Percentiles rank a stretch among this genome's conserved stretches.
Conservation (phyloP, 2,797 vertebrate genomes). For the Podarcis siculus region DNA sequence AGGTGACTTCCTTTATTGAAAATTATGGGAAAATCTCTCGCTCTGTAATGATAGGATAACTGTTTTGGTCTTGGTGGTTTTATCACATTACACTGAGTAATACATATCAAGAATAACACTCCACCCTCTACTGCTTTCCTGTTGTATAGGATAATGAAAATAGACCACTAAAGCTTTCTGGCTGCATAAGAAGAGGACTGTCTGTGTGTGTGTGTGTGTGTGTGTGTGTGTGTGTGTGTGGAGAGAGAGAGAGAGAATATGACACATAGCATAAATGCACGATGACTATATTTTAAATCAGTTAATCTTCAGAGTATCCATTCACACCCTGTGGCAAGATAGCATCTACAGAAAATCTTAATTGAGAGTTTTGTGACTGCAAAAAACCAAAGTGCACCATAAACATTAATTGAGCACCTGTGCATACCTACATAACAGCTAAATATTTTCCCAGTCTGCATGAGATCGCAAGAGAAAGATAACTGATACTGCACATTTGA, state of each 20-base stretch:
- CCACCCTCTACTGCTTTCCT: constrained; percentile 33
- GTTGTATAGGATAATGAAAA: neutral
- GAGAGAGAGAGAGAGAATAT: constrained; percentile 17
- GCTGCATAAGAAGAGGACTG: neutral
- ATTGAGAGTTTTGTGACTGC: neutral
- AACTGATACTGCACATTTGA: neutral
- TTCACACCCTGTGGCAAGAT: neutral
- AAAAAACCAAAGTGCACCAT: neutral
- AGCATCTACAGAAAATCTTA: neutral
- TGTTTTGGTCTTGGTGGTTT: constrained; percentile 28
- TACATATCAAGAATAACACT: constrained; percentile 30
- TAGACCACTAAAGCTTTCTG: neutral
- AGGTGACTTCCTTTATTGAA: constrained; percentile 47
- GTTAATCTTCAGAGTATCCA: constrained; percentile 13
- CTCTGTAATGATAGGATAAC: constrained; percentile 18
- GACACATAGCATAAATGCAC: neutral
- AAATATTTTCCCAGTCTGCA: neutral
- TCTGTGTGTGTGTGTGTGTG: too few species aligned
- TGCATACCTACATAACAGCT: neutral
- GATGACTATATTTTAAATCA: constrained; percentile 26
- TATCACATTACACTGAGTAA: neutral
- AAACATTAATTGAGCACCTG: neutral
- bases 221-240: too few species aligned
- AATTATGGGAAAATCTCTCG: constrained; percentile 47
- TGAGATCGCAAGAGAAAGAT: neutral